phyloP scores from a whole-genome alignment of 2,888 invertebrate genomes.

The Polyploca ridens region DNA sequence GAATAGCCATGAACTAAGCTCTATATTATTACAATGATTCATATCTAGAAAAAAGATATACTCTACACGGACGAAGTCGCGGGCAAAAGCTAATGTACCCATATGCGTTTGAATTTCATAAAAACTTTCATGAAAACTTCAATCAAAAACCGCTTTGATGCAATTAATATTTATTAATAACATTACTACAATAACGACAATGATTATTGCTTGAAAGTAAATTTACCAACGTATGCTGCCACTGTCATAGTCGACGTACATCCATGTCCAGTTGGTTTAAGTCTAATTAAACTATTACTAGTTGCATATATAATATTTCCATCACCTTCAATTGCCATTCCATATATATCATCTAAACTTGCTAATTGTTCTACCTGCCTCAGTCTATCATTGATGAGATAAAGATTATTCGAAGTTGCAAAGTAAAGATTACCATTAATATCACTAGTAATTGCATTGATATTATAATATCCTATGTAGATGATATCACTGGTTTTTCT shows the following conservation, averaged over 20 bases:
- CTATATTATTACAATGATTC: too few relatives aligned
- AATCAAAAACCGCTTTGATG: neutral
- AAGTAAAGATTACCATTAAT: slow-evolving; percentile 42
- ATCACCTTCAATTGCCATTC: slow-evolving; percentile 2
- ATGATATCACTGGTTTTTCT: neutral
- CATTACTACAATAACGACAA: neutral
- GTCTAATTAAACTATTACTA: neutral
- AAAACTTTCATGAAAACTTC: too few relatives aligned
- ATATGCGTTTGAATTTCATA: too few relatives aligned
- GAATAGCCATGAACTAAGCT: too few relatives aligned
- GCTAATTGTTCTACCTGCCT: neutral
- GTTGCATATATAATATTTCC: slow-evolving; percentile 8
- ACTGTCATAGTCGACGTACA: neutral
- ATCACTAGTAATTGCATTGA: slow-evolving; percentile 40
- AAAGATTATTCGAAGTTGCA: slow-evolving; percentile 39
- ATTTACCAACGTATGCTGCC: neutral
- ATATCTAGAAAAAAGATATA: too few relatives aligned
- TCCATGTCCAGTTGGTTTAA: neutral
- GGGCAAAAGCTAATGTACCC: too few relatives aligned
- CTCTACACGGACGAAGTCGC: too few relatives aligned
- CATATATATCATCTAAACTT: neutral
- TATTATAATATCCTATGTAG: neutral
- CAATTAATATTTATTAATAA: neutral
- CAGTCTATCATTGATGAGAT: slow-evolving; percentile 4
- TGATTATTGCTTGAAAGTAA: neutral